Percentiles rank a stretch among this genome's conserved stretches.
Conservation (phyloP, 2,888 invertebrate species). For the Lasioglossum leucozonium region DNA sequence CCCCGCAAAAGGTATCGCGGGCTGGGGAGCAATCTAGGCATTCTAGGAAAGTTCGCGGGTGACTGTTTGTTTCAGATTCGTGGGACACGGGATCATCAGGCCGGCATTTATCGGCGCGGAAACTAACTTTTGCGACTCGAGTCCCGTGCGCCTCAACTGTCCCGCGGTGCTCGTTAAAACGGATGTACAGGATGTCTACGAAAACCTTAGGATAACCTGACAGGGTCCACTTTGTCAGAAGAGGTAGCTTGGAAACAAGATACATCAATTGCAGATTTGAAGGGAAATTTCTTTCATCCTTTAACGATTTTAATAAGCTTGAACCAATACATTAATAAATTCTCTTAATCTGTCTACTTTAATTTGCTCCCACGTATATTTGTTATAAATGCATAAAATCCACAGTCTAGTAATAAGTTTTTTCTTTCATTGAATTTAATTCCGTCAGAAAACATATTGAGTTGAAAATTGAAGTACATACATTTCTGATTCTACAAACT, state of each 20-base stretch:
- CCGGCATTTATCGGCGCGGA: conserved; percentile 36
- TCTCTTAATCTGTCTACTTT: no score
- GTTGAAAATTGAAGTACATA: no score
- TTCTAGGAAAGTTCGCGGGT: neutral
- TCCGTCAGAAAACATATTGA: no score
- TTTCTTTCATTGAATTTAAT: no score
- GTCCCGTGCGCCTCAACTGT: neutral
- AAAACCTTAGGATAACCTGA: neutral
- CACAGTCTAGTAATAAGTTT: no score
- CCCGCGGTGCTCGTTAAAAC: conserved; percentile 9
- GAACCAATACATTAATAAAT: no score
- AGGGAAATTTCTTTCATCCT: no score
- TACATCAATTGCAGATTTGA: no score
- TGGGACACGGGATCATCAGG: conserved; percentile 20
- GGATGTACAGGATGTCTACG: neutral
- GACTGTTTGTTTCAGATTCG: conserved; percentile 9
- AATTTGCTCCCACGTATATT: no score
- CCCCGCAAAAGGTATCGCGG: neutral
- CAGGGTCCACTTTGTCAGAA: neutral
- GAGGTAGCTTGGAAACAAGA: neutral
- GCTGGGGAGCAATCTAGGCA: neutral
- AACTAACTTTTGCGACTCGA: conserved; percentile 17
- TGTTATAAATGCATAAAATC: no score
- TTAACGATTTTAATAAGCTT: no score
- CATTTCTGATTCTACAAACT: no score